Conservation (phyloP, 2,113 vertebrate species). For the Hystrix brachyura region DNA sequence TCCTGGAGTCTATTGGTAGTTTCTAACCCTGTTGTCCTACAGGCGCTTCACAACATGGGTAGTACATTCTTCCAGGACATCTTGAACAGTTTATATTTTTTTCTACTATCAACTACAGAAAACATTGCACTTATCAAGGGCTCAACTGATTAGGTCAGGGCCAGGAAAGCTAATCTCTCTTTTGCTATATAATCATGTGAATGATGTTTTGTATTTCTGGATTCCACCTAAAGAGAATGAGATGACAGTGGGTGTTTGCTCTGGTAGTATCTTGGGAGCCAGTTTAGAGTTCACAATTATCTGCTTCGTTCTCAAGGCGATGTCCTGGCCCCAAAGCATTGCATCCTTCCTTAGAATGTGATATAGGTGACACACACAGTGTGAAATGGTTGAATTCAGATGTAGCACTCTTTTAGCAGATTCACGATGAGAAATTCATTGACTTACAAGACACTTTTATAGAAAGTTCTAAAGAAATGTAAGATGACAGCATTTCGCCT, state of each 20-base stretch:
- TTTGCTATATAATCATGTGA: neutral
- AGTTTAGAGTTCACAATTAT: neutral
- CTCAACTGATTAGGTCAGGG: neutral
- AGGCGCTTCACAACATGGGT: neutral
- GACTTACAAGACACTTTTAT: neutral
- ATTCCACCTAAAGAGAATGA: neutral
- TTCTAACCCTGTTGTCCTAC: neutral
- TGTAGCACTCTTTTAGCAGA: neutral
- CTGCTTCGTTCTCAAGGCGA: neutral
- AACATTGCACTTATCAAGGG: neutral
- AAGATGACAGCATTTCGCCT: neutral
- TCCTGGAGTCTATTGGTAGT: neutral
- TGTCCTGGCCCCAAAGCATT: neutral
- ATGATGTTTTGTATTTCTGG: neutral
- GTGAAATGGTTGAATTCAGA: neutral
- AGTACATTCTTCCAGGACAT: neutral
- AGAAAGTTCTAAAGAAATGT: slow-evolving; percentile 44
- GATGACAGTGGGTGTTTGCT: neutral
- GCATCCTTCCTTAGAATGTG: neutral
- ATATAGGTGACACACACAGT: neutral
- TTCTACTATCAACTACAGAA: neutral
- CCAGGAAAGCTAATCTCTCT: neutral
- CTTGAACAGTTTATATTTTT: neutral
- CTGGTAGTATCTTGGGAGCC: neutral
- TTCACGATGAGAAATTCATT: neutral